A percentile compares a stretch with the other conserved stretches of the same genome.
Evolutionary conservation across 2,888 invertebrate genomes (phyloP).

Genomic region (Synanthedon formicaeformis): DNA sequence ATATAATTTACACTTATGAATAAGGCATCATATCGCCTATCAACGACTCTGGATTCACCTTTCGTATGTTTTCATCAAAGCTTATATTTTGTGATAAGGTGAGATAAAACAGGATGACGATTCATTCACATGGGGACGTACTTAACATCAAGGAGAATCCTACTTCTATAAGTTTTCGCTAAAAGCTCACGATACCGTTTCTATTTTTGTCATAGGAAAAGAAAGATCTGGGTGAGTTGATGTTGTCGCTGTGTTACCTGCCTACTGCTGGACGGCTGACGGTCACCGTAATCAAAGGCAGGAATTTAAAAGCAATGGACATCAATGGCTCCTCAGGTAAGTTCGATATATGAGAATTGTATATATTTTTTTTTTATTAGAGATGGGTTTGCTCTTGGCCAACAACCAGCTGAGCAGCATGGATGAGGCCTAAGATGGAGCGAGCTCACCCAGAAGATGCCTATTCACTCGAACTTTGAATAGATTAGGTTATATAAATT

Average conservation of each 20-base stretch:
- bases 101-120: not conserved
- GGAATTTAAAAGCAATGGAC: slow-evolving; percentile 93
- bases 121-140: no score
- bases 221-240: slow-evolving; percentile 89
- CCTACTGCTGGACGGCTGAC: slow-evolving; percentile 92
- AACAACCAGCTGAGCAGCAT: no score
- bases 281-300: slow-evolving; percentile 90
- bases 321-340: slow-evolving; percentile 92
- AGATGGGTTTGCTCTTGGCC: no score
- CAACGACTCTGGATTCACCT: no score
- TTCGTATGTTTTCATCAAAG: no score
- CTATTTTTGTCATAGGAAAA: slow-evolving; percentile 72
- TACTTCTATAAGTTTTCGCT: not conserved
- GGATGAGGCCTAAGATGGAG: no score
- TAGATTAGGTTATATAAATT: no score
- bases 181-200: not conserved
- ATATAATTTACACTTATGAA: no score
- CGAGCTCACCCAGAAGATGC: no score
- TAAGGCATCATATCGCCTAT: no score
- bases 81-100: not conserved
- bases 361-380: no score
- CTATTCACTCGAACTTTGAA: no score
- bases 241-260: slow-evolving; percentile 91
- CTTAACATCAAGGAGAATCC: not conserved
- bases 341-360: slow-evolving; percentile 6